Percentiles rank a stretch among this genome's conserved stretches.
phyloP scores from a whole-genome alignment of 2,888 invertebrate genomes.

The Polydrusus pterygomalis region DNA sequence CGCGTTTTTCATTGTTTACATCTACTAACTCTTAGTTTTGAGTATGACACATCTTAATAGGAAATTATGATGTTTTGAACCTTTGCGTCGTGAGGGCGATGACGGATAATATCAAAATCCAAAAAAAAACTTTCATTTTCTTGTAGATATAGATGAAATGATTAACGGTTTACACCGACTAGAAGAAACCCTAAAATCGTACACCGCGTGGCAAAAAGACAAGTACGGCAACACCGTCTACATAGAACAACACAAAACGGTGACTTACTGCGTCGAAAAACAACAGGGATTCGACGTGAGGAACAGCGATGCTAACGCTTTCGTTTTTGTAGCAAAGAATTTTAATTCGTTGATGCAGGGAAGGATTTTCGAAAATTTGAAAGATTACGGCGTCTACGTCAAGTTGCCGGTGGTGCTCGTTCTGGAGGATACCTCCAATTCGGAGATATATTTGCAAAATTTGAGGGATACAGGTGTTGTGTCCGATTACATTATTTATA shows the following conservation, averaged over 20 bases:
- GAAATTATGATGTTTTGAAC: too few relatives aligned
- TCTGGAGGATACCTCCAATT: slow-evolving; percentile 58
- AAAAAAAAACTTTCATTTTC: not conserved
- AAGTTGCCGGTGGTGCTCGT: slow-evolving; percentile 67
- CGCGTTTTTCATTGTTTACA: too few relatives aligned
- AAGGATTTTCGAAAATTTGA: slow-evolving; percentile 62
- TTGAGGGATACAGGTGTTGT: slow-evolving; percentile 57
- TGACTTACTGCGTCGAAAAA: slow-evolving; percentile 67
- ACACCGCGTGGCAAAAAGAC: slow-evolving; percentile 46
- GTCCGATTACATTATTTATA: slow-evolving; percentile 62
- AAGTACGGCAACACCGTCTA: slow-evolving; percentile 59
- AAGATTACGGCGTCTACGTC: slow-evolving; percentile 62
- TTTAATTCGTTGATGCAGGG: slow-evolving; percentile 62
- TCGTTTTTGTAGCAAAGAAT: slow-evolving; percentile 67
- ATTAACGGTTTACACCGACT: slow-evolving; percentile 55
- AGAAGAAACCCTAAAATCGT: slow-evolving; percentile 48
- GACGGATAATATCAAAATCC: too few relatives aligned
- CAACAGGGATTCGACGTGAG: slow-evolving; percentile 60
- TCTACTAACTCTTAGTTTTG: too few relatives aligned
- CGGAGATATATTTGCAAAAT: slow-evolving; percentile 44
- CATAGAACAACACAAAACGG: slow-evolving; percentile 61
- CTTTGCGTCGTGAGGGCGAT: too few relatives aligned
- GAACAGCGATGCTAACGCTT: slow-evolving; percentile 64
- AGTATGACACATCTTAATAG: too few relatives aligned
- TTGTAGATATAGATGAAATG: slow-evolving; percentile 53